A percentile compares a stretch with the other conserved stretches of the same genome.
Conservation (phyloP, 2,888 invertebrate species). For the Lamellibrachia columna region DNA sequence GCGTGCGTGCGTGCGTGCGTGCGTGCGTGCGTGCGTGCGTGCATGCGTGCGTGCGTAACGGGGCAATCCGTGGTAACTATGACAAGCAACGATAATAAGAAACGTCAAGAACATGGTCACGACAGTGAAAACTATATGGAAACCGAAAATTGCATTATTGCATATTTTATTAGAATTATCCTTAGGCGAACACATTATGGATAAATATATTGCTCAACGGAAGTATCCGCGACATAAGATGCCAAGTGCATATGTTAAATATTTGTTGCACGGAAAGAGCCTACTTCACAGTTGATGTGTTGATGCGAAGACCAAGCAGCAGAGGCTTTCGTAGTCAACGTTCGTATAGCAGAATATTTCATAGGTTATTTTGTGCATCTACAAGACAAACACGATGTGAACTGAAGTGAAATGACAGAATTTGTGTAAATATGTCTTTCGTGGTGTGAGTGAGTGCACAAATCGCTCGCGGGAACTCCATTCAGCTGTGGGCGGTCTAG, state of each 20-base stretch:
- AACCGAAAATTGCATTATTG: background rate
- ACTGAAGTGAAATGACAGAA: background rate
- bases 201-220: background rate
- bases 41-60: background rate
- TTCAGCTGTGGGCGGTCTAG: background rate
- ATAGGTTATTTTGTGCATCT: background rate
- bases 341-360: background rate
- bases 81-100: too few relatives aligned
- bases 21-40: background rate
- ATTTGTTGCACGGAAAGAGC: background rate
- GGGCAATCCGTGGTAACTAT: too few relatives aligned
- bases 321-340: background rate
- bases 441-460: background rate
- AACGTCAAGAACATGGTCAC: too few relatives aligned
- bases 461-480: background rate
- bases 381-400: background rate
- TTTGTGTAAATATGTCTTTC: background rate
- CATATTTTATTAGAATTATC: too few relatives aligned
- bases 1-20: background rate
- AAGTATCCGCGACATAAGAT: background rate
- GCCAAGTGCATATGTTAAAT: background rate
- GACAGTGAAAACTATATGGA: too few relatives aligned
- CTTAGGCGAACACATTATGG: background rate
- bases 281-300: background rate
- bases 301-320: background rate